A percentile compares a stretch with the other conserved stretches of the same genome.
phyloP scores from a whole-genome alignment of 2,888 invertebrate genomes.

The Paralinhomoeus sp. region DNA sequence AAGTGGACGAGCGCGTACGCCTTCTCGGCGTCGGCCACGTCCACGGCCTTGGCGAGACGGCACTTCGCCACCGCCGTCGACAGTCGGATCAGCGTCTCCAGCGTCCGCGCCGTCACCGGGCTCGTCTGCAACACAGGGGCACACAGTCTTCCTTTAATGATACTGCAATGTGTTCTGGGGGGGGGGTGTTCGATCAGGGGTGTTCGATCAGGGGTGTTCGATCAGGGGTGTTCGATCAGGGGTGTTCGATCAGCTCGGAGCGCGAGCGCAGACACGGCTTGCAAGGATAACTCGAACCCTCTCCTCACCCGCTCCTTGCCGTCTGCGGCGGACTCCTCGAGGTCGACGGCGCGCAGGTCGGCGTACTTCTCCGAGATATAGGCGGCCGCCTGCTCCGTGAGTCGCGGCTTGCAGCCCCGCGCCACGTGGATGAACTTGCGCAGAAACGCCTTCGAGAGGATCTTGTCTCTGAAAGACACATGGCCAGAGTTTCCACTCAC shows the following conservation, averaged over 20 bases:
- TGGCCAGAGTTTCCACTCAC: constrained; percentile 6
- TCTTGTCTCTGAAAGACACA: constrained; percentile 41
- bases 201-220: no score
- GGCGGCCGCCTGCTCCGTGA: constrained; percentile 67
- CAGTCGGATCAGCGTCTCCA: constrained; percentile 90
- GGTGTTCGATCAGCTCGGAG: not conserved
- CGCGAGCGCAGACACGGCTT: not conserved
- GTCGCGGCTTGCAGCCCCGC: constrained; percentile 64
- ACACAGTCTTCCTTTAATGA: no score
- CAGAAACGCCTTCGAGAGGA: constrained; percentile 77
- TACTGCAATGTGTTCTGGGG: no score
- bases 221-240: not conserved
- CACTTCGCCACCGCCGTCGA: constrained; percentile 91
- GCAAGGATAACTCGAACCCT: no score
- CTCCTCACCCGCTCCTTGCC: constrained; percentile 59
- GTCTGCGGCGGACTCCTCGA: constrained; percentile 43
- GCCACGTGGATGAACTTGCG: constrained; percentile 87
- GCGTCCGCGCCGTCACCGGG: constrained; percentile 78
- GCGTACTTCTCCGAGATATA: constrained; percentile 81
- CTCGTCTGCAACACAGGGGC: constrained; percentile 51
- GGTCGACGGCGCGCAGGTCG: constrained; percentile 63
- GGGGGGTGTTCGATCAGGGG: no score
- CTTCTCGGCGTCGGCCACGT: constrained; percentile 57
- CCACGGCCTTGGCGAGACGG: constrained; percentile 61
- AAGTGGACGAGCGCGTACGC: constrained; percentile 81